Percentiles rank a stretch among this genome's conserved stretches.
These are phyloP conservation scores for Megaptera novaeangliae DNA, from an alignment of 2,113 vertebrate species.

Conservation along the genomic window DNA sequence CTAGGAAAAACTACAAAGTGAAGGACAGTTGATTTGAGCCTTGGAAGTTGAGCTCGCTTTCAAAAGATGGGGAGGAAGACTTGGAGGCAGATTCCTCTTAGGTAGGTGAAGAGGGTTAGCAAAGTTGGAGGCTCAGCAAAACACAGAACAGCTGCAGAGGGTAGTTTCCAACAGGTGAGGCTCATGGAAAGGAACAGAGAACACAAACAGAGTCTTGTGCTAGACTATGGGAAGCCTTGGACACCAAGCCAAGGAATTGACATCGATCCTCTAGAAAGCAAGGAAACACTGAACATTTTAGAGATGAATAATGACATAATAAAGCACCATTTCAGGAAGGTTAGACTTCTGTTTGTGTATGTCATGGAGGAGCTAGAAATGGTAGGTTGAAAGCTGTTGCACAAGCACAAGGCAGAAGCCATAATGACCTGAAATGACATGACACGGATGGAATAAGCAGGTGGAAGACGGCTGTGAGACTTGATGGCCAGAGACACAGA, in stretches of 20 bases:
- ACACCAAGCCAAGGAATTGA: neutral
- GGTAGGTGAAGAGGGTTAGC: neutral
- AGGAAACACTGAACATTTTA: neutral
- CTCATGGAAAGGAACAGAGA: rapidly evolving
- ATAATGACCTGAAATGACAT: neutral
- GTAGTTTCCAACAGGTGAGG: rapidly evolving
- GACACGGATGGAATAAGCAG: rapidly evolving
- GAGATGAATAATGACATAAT: neutral
- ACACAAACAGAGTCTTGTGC: too few species aligned
- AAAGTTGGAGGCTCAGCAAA: neutral
- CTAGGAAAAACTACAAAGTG: neutral
- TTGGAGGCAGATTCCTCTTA: neutral
- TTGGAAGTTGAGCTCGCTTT: neutral
- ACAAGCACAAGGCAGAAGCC: neutral
- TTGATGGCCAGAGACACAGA: neutral
- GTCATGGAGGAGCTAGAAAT: rapidly evolving
- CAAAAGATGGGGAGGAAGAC: neutral
- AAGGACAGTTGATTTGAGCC: neutral
- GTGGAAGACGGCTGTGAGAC: too few species aligned
- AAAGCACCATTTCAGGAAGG: too few species aligned
- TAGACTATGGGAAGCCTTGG: too few species aligned
- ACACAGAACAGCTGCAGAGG: neutral
- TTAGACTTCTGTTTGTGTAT: rapidly evolving
- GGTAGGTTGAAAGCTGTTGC: neutral
- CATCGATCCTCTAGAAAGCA: neutral